Base-by-base conservation (phyloP, 1,140 invertebrate species). In the Drosophila gunungcola region DNA sequence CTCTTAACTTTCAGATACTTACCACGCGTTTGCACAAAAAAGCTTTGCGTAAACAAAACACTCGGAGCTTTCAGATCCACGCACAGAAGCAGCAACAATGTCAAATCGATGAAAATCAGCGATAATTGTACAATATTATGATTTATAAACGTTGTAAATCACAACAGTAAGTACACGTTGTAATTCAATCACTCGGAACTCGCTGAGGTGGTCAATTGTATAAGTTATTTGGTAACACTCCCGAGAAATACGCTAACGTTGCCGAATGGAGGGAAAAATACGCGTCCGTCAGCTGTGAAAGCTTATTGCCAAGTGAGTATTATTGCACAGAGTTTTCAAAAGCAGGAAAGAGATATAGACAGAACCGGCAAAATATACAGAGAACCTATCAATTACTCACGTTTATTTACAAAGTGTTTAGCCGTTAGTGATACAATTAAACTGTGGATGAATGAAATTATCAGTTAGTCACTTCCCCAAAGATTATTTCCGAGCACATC, bases 201-300 rank as follows among this genome's bases (percentile, higher is more conserved):
- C 38, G 13, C 58, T 49, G 32, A 34, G 32, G 39, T 53, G 38
- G 41, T 32, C 25, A 29, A 10, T 38, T 41, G 39, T 34, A n/a
- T 29, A 0, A 39, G 43, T 34, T 39, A 51, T 39, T 21, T 21
- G 25, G 6, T n/a, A 27, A 27, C 9, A 49, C 25, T 39, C 2
- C 36, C 48, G 48, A 49, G 10, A 27, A 10, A 7, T 12, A 0
- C 16, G 3, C 13, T 34, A 25, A 10, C 9, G 38, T 45, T 56
- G 64, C 64, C 46, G 63, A 38, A 75, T 73, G 62, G 70, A 77
- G 75, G 75, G 70, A 78, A 63, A 62, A 46, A 42, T 43, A 45
- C 57, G 82, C 81, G 82, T 83, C 64, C 60, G 74, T 43, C 79
- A 83, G 83, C 82, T 88, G 65, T 76, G 75, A 79, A 65, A 81